phyloP scores from a whole-genome alignment of 2,113 vertebrate genomes.

The Plectropomus leopardus region DNA sequence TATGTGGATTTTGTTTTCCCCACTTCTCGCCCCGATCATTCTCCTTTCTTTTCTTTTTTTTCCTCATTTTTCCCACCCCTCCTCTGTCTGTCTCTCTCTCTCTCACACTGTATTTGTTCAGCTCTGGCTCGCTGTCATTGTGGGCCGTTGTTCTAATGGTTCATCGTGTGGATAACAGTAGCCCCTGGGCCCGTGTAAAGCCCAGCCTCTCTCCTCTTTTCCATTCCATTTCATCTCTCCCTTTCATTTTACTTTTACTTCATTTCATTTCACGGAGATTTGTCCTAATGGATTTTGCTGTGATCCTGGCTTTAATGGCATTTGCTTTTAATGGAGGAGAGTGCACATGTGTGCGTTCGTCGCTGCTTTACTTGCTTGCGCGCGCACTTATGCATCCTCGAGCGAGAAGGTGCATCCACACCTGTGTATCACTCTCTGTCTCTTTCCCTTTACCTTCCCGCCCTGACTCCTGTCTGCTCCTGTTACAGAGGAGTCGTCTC shows the following conservation, averaged over 20 bases:
- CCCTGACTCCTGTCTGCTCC: conserved; percentile 27
- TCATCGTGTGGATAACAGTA: conserved; percentile 63
- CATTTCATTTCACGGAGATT: conserved; percentile 83
- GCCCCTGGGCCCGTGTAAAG: conserved; percentile 64
- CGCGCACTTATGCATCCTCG: background rate
- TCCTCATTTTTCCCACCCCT: background rate
- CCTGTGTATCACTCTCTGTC: conserved; percentile 48
- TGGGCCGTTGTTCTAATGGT: conserved; percentile 58
- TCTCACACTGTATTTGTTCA: conserved; percentile 45
- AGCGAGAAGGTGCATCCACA: conserved; percentile 28
- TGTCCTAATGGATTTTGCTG: conserved; percentile 79
- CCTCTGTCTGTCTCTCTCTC: background rate
- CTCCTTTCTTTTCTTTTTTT: background rate
- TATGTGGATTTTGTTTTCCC: background rate
- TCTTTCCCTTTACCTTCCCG: conserved; percentile 8
- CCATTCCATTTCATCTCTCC: conserved; percentile 69
- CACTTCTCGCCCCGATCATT: background rate
- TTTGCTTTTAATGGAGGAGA: conserved; percentile 69
- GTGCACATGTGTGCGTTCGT: conserved; percentile 1
- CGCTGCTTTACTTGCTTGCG: background rate
- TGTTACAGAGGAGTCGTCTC: conserved; percentile 53
- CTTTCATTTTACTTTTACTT: conserved; percentile 74
- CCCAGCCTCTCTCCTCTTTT: conserved; percentile 37
- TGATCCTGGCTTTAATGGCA: conserved; percentile 72
- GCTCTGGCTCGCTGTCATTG: conserved; percentile 55